phyloP scores from a whole-genome alignment of 2,797 vertebrate genomes.

The Triplophysa yarkandensis region DNA sequence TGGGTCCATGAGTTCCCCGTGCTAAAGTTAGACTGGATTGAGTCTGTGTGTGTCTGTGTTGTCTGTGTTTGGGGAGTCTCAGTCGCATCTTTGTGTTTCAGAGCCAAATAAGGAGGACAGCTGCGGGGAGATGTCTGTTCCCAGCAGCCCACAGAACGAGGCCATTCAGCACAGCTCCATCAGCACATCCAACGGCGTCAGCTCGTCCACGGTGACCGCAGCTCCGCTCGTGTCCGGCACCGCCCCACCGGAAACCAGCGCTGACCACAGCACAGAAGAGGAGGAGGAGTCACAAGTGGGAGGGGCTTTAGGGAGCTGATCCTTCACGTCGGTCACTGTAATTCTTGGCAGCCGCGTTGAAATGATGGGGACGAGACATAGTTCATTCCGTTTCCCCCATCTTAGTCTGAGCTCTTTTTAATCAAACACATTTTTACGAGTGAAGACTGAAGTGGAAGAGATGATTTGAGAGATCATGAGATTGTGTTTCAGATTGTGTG shows the following conservation, averaged over 20 bases:
- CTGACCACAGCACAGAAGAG: constrained; percentile 92
- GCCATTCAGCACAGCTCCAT: constrained; percentile 99
- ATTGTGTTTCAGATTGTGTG: constrained; percentile 31
- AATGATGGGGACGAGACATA: constrained; percentile 54
- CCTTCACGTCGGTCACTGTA: constrained; percentile 49
- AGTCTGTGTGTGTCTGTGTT: neutral
- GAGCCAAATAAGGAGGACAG: constrained; percentile 93
- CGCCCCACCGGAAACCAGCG: constrained; percentile 72
- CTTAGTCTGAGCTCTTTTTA: constrained; percentile 52
- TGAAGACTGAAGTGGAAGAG: constrained; percentile 63
- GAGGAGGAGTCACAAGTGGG: constrained; percentile 78
- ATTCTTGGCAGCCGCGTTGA: constrained; percentile 50
- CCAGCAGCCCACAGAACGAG: constrained; percentile 90
- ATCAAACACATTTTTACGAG: constrained; percentile 60
- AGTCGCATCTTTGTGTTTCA: constrained; percentile 55
- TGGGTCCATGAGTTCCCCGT: neutral
- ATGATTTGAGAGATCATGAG: constrained; percentile 74
- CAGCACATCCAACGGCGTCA: constrained; percentile 97
- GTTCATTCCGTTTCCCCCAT: constrained; percentile 57
- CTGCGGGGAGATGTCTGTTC: constrained; percentile 93
- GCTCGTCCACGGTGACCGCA: constrained; percentile 82
- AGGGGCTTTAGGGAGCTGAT: constrained; percentile 90
- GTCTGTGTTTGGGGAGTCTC: neutral
- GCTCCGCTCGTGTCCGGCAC: constrained; percentile 74
- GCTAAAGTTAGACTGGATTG: neutral